Evolutionary conservation across 2,888 invertebrate genomes (phyloP).

Genomic region (Andrena trimmerana): DNA sequence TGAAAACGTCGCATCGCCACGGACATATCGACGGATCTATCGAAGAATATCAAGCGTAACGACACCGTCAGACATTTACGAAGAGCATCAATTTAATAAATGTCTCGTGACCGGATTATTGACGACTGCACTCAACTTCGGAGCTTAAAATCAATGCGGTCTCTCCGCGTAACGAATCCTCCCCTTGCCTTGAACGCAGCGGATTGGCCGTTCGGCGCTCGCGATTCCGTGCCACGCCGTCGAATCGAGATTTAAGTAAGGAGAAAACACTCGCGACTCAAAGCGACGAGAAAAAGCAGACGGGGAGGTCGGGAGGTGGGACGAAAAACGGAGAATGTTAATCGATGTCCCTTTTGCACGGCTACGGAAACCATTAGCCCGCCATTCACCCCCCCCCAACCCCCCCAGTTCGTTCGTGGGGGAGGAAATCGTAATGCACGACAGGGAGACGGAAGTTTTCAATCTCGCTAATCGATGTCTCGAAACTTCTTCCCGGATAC

Average conservation of each 20-base stretch:
- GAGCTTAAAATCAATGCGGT: slow-evolving; percentile 27
- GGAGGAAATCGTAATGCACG: slow-evolving; percentile 57
- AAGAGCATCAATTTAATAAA: slow-evolving; percentile 33
- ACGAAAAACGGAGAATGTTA: slow-evolving; percentile 52
- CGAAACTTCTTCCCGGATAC: slow-evolving; percentile 59
- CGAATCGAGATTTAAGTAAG: neutral
- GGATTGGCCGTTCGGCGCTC: neutral
- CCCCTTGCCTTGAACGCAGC: neutral
- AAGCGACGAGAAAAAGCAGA: neutral
- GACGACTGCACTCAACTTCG: slow-evolving; percentile 1
- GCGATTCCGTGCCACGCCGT: neutral
- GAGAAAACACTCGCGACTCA: neutral
- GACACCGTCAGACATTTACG: slow-evolving; percentile 23
- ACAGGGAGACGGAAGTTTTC: slow-evolving; percentile 64
- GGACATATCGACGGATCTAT: slow-evolving; percentile 43
- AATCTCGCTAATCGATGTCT: slow-evolving; percentile 71
- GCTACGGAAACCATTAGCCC: slow-evolving; percentile 57
- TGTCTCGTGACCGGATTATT: slow-evolving; percentile 7
- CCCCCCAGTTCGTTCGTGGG: neutral
- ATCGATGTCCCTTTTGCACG: slow-evolving; percentile 58
- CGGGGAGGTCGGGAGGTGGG: neutral
- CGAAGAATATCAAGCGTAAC: slow-evolving; percentile 27
- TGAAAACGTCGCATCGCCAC: neutral
- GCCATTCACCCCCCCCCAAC: neutral
- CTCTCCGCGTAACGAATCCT: slow-evolving; percentile 7